Evolutionary conservation across 2,797 vertebrate species (phyloP).

Genomic region (Antrozous pallidus): DNA sequence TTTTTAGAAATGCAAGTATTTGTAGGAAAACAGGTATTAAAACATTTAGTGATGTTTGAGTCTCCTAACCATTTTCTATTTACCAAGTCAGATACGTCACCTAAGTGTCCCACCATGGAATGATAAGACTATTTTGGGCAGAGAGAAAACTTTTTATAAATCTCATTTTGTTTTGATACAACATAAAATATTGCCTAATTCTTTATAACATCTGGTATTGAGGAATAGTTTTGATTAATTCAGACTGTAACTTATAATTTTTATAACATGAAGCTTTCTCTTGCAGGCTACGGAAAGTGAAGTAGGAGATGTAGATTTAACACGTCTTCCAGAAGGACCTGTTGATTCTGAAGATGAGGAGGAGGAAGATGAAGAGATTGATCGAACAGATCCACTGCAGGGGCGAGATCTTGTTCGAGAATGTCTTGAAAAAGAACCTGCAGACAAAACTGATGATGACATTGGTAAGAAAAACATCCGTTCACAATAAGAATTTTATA

Average conservation of each 20-base stretch:
- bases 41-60: neutral
- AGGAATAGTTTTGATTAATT: neutral
- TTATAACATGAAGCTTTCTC: slow-evolving; percentile 60
- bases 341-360: slow-evolving; percentile 98
- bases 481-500: slow-evolving; percentile 21
- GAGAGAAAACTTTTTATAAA: slow-evolving; percentile 9
- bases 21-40: neutral
- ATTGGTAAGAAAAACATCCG: slow-evolving; percentile 86
- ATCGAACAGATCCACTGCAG: slow-evolving; percentile 91
- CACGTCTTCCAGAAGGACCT: slow-evolving; percentile 94
- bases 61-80: slow-evolving; percentile 30
- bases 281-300: slow-evolving; percentile 96
- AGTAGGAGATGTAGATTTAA: slow-evolving; percentile 95
- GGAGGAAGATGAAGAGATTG: slow-evolving; percentile 97
- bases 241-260: neutral
- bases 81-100: neutral
- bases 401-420: slow-evolving; percentile 94
- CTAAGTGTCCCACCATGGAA: neutral
- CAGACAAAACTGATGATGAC: slow-evolving; percentile 95
- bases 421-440: slow-evolving; percentile 96
- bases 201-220: neutral
- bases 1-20: neutral
- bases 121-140: neutral
- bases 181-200: neutral
- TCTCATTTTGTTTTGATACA: slow-evolving; percentile 26